Base-by-base conservation (phyloP, 2,113 vertebrate genomes). In the Corynorhinus townsendii region DNA sequence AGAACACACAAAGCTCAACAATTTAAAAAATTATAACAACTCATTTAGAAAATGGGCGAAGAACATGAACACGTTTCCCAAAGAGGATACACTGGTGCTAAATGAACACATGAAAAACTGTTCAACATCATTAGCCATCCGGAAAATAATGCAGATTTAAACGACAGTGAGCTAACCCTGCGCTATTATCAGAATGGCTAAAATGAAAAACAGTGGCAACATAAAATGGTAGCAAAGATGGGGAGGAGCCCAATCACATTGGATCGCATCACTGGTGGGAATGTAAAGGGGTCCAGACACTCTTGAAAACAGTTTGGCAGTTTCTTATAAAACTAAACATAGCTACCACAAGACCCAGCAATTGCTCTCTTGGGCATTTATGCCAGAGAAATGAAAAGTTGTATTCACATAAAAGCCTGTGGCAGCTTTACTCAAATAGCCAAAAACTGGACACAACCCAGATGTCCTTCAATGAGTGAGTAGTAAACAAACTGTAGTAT, bases 311-410 rank as follows among this genome's bases (percentile, higher is more conserved):
- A n/a, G 35, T 68, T 72, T 95, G 88, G 68, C 45, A 68, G 35
- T 38, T 87, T 82, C 68, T 38, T 66, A 54, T 52, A 90, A 86
- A 93, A 81, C 54, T 75, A 79, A 94, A 52, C 66, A 49, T 47
- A 56, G n/a, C 43, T 84, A 77, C 83, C 77, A 86, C 80, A 64
- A 40, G 88, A 59, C 40, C 71, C 56, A 88, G 72, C 52, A 66
- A 83, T 76, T 81, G 69, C 20, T 76, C 56, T 92, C 45, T 79
- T 88, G 38, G 40, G 86, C 68, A 86, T 81, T 94, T 94, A 92
- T 49, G 86, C 89, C 52, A 77, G 72, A 95, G 82, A 96, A 79
- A 81, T 33, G 28, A 83, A 95, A 94, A 38, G 71, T n/a, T 81
- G 38, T 10, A 45, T 73, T 81, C 80, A 83, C 88, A 92, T 83